A percentile compares a stretch with the other conserved stretches of the same genome.
phyloP scores from a whole-genome alignment of 2,113 vertebrate genomes.

The Felis chaus region DNA sequence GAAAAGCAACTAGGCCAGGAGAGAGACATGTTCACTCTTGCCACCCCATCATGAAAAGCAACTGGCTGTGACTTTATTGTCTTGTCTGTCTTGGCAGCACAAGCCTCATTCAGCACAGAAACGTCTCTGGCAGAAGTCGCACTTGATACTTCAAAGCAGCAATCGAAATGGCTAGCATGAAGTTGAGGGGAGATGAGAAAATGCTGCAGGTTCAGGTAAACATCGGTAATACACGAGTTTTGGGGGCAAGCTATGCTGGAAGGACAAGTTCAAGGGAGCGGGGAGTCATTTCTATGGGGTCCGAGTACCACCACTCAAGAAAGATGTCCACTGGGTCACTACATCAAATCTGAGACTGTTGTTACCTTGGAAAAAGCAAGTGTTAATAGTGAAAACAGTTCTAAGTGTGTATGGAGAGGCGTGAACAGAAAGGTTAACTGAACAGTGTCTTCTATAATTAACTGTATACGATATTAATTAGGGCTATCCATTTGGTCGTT shows the following conservation, averaged over 20 bases:
- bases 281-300: neutral
- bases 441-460: neutral
- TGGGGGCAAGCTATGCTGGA: no score
- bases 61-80: slow-evolving; percentile 22
- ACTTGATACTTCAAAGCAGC: slow-evolving; percentile 23
- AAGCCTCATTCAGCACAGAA: neutral
- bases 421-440: neutral
- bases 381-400: neutral
- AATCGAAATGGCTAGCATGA: neutral
- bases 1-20: slow-evolving; percentile 21
- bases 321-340: neutral
- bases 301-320: neutral
- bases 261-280: neutral
- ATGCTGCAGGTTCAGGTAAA: neutral
- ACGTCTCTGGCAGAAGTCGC: neutral
- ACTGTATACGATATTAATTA: neutral
- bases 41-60: neutral
- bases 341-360: neutral
- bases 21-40: slow-evolving; percentile 50
- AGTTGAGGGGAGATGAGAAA: neutral
- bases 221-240: neutral
- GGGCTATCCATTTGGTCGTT: neutral
- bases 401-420: neutral
- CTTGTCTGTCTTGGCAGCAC: slow-evolving; percentile 59
- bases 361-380: neutral